Evolutionary conservation across 2,113 vertebrate species (phyloP).

Genomic region (Falcunculus frontatus): DNA sequence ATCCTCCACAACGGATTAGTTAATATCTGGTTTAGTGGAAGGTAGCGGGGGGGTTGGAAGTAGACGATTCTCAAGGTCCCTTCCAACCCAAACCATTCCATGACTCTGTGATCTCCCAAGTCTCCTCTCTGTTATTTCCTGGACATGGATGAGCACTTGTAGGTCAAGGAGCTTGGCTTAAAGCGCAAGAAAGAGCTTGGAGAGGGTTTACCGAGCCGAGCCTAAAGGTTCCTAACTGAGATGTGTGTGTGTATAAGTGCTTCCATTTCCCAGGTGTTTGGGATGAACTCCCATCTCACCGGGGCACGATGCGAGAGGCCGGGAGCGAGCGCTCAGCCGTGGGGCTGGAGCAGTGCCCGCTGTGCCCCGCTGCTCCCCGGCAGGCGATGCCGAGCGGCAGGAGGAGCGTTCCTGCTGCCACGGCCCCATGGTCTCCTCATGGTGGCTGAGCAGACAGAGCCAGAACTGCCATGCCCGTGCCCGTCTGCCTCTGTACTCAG

Average conservation of each 20-base stretch:
- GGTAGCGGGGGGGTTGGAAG: not conserved
- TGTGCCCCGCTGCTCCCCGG: not conserved
- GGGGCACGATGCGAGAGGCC: not conserved
- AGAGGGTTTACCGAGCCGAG: not conserved
- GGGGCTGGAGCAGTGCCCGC: fast-evolving
- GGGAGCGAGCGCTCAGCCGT: fast-evolving
- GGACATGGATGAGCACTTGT: not conserved
- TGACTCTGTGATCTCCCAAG: not conserved
- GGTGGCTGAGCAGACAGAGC: conserved; percentile 9
- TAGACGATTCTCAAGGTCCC: not conserved
- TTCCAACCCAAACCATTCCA: not conserved
- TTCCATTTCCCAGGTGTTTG: not conserved
- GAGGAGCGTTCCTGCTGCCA: not conserved
- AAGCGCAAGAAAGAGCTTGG: not conserved
- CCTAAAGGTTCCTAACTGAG: not conserved
- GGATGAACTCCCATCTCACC: not conserved
- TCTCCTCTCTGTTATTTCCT: not conserved
- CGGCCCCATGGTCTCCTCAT: conserved; percentile 6
- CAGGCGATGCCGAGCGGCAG: fast-evolving
- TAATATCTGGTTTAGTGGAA: not conserved
- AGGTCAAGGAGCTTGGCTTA: not conserved
- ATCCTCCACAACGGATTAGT: not conserved
- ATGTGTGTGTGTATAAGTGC: fast-evolving
- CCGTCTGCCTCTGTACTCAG: not conserved
- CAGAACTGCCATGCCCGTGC: not conserved